phyloP scores from a whole-genome alignment of 2,797 vertebrate genomes.

The Manis pentadactyla region DNA sequence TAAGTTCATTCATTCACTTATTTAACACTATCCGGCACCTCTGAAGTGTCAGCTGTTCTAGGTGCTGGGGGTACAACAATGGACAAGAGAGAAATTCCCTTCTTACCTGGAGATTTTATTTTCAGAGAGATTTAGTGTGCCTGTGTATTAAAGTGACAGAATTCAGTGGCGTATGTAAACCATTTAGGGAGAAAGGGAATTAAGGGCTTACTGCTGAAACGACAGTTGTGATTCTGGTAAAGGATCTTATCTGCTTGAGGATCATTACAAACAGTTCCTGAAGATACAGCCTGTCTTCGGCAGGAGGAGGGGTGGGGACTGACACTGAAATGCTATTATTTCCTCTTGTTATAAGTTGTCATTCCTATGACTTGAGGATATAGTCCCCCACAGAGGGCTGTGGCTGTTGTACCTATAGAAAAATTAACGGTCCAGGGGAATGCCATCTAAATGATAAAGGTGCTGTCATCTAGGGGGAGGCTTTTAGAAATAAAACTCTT shows the following conservation, averaged over 20 bases:
- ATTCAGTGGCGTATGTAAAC: not conserved
- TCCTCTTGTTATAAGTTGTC: not conserved
- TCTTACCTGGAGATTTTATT: not conserved
- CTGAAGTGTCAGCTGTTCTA: not conserved
- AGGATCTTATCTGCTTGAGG: not conserved
- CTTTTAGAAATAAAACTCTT: slow-evolving; percentile 2
- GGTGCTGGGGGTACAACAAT: not conserved
- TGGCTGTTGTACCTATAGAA: not conserved
- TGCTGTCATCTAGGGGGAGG: not conserved
- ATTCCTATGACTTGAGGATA: not conserved
- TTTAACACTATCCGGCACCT: not conserved
- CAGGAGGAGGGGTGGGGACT: not conserved
- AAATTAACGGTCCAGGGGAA: not conserved
- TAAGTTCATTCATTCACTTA: not conserved
- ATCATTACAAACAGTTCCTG: not conserved
- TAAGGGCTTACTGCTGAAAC: not conserved
- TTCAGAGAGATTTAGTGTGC: not conserved
- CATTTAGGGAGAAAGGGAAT: not conserved
- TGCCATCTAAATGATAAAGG: not conserved
- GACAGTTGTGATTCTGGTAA: not conserved
- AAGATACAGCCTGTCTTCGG: not conserved
- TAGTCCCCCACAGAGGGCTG: not conserved
- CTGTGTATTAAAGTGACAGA: not conserved
- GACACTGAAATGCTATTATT: not conserved
- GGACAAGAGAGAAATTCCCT: not conserved